Base-by-base conservation (phyloP, 1,140 invertebrate genomes). In the Teleogryllus occipitalis region DNA sequence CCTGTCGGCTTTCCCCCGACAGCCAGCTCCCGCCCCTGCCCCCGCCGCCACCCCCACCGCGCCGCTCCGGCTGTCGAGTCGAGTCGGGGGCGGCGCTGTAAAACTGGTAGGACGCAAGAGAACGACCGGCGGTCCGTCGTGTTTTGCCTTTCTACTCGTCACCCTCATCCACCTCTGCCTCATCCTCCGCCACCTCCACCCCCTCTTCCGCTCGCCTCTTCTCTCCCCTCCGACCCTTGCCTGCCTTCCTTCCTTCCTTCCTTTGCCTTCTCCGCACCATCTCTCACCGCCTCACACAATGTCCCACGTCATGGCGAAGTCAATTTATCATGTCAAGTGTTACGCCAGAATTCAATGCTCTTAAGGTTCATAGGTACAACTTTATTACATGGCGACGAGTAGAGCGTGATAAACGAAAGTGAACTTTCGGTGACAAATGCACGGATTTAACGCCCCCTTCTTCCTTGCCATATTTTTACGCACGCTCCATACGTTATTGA, bases 241-340 rank as follows among this genome's bases (percentile, higher is more conserved):
- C 54, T 39, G 54, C 18, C 54, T 65, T 65, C 18, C 54, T 65
- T 18, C 18, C 54, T 14, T 18, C 54, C 54, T 14, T 39, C 54
- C 54, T 18, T 65, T 65, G 10, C 54, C 18, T 65, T 65, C 18
- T 18, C 54, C 54, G 10, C 54, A 18, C 54, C 54, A 65, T 65
- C 54, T 18, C 18, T 65, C 54, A 18, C 18, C 54, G 54, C 54
- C 54, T 65, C 18, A 7, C 54, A 65, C 54, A 65, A 65, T 54
- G 49, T 54, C 49, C 49, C 15, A 15, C 54, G 54, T 65, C 54
- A 65, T 18, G 54, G 18, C 54, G 54, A 65, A 65, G 54, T 65
- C 54, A 65, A 65, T 65, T 65, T 65, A 65, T 65, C 54, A 65
- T 65, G 54, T 65, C 54, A 65, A 65, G 54, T 65, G 54, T 65